Conservation (phyloP, 2,113 vertebrate genomes). For the Brachyistius frenatus region DNA sequence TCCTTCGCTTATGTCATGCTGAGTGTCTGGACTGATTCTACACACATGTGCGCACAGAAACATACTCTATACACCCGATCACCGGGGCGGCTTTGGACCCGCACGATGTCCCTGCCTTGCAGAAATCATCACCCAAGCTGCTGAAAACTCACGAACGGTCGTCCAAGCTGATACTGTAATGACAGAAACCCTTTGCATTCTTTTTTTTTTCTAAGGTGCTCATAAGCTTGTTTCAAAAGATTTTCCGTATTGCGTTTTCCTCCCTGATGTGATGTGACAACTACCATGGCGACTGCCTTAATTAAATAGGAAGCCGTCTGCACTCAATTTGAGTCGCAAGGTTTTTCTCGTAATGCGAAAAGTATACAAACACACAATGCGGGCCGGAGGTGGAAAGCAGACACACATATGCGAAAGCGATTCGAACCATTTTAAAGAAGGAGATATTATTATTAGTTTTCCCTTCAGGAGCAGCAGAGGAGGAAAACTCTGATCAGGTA, state of each 20-base stretch:
- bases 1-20: slow-evolving; percentile 51
- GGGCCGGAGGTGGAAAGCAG: slow-evolving; percentile 60
- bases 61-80: slow-evolving; percentile 1
- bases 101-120: neutral
- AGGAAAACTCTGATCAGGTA: slow-evolving; percentile 75
- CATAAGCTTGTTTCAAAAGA: neutral
- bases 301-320: slow-evolving; percentile 46
- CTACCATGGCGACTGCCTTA: slow-evolving; percentile 25
- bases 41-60: slow-evolving; percentile 12
- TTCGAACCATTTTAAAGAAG: slow-evolving; percentile 15
- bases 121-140: neutral
- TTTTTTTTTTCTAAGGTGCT: neutral
- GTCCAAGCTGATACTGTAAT: slow-evolving; percentile 1
- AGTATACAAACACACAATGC: slow-evolving; percentile 46
- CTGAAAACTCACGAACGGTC: neutral
- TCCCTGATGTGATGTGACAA: slow-evolving; percentile 34
- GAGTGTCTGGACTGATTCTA: slow-evolving; percentile 31
- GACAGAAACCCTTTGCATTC: slow-evolving; percentile 15
- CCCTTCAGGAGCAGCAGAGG: slow-evolving; percentile 20
- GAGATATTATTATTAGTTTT: slow-evolving; percentile 42
- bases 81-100: neutral
- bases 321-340: slow-evolving; percentile 4
- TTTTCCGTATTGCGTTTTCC: slow-evolving; percentile 19
- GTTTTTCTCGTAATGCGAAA: slow-evolving; percentile 23
- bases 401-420: slow-evolving; percentile 70